Evolutionary conservation across 1,140 invertebrate genomes (phyloP), one percentile per base, ranked within the genome.

Genomic region (Neodiprion pinetum): DNA sequence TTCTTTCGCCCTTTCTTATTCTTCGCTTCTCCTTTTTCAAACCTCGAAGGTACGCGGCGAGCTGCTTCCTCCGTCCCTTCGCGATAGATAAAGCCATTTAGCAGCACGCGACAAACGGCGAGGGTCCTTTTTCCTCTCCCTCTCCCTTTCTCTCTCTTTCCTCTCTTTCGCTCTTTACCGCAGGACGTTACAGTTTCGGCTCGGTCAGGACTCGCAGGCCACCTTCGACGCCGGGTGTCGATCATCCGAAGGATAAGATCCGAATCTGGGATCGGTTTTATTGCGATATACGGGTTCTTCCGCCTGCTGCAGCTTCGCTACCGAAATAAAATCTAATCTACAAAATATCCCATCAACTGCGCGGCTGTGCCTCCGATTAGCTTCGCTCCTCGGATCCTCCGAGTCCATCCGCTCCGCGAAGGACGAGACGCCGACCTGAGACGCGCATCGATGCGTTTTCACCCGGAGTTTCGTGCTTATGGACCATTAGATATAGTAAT

Each of bases 211-310:
- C n/a, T 61, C 53, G 5, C 53, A 9, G 53, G 11, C 53, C 53
- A 61, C 53, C 53, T 61, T 61, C 53, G 53, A 61, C n/a, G 53
- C n/a, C 53, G 53, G 53, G 11, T 69, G 23, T 21, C 67, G 67
- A 69, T 69, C 67, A 14, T 61, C 8, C 67, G 67, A 61, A n/a
- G 53, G 67, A 69, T 69, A 69, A 69, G 67, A 69, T 69, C 21
- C 23, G 40, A 69, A 69, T 69, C 67, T 40, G 28, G 28, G 28
- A 40, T 40, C 28, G 28, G 28, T 40, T 40, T 21, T 40, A 40
- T 40, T 40, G 53, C 53, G 53, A 61, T 17, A 5, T 12, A 61
- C 5, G 11, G 5, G 28, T 40, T 5, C 28, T 40, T 14, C n/a
- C 53, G 53, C 11, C 53, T 61, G 28, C 28, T 40, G 28, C 28